Base-by-base conservation (phyloP, 2,113 vertebrate species). In the Carettochelys insculpta region DNA sequence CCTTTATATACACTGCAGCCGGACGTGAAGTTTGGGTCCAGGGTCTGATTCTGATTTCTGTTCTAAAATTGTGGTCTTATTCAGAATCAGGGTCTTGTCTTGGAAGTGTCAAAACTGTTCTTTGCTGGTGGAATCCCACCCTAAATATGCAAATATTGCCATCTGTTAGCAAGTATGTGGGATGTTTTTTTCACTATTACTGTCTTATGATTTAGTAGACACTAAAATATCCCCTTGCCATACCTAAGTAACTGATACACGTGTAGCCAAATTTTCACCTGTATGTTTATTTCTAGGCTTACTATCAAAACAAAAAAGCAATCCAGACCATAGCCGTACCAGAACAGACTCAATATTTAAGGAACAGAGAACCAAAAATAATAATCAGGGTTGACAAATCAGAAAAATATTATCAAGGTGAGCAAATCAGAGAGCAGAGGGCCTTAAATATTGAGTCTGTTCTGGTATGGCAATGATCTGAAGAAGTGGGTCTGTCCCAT, bases 111-210 rank as follows among this genome's bases (percentile, higher is more conserved):
- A 47, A 73, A 81, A 84, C 12, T 87, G 45, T 50, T 90, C 87
- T 75, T 80, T 87, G 78, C 85, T 6, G 27, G 8, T 14, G 77
- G 52, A 90, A 31, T 79, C 52, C 88, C 52, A 65, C 51, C 58
- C 84, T 58, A 77, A 92, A 58, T 48, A 88, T 81, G 80, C 82
- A 86, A 85, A 71, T 65, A 41, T 45, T 87, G 83, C 91, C 90
- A 9, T 17, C n/a, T 75, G 83, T 77, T 41, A 90, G 51, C 11
- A 73, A 73, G 38, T 41, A n/a, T 38, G 8, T 43, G 22, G 9
- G 38, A 16, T 71, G 20, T 8, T 38, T 71, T n/a, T 68, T 41
- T 71, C 16, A 41, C 41, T 22, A 38, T 78, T 88, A 86, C 88
- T 93, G 92, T 85, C 83, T 88, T 34, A 68, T n/a, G 52, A 14